phyloP scores from a whole-genome alignment of 2,797 vertebrate species.

The Phalanger gymnotis region DNA sequence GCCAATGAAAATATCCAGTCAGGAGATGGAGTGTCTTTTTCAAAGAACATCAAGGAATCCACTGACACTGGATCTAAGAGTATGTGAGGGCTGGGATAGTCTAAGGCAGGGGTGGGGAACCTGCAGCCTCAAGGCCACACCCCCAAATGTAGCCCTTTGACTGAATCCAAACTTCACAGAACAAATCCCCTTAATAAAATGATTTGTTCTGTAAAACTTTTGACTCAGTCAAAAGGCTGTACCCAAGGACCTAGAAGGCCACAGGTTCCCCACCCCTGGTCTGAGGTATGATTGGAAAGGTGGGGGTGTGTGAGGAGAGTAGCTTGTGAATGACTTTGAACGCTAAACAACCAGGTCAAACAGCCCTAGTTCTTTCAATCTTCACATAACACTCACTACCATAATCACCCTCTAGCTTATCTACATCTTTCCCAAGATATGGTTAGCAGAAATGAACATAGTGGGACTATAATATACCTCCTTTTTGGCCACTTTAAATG shows the following conservation, averaged over 20 bases:
- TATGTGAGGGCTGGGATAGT: neutral
- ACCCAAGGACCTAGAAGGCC: too few species aligned
- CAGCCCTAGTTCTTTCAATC: neutral
- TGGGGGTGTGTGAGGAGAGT: accelerated
- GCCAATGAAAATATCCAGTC: neutral
- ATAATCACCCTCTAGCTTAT: neutral
- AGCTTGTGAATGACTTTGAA: neutral
- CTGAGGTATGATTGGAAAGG: neutral
- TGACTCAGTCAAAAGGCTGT: too few species aligned
- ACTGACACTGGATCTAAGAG: neutral
- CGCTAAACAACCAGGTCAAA: neutral
- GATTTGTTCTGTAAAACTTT: too few species aligned
- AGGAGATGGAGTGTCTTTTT: neutral
- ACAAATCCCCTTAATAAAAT: too few species aligned
- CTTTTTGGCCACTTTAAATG: neutral
- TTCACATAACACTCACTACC: neutral
- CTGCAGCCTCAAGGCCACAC: too few species aligned
- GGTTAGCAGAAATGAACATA: neutral
- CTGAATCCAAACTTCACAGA: too few species aligned
- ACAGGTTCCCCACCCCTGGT: neutral
- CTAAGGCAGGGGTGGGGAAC: too few species aligned
- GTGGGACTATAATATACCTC: neutral
- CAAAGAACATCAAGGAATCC: neutral
- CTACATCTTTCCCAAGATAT: neutral
- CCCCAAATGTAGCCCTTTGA: too few species aligned